phyloP scores from a whole-genome alignment of 2,888 invertebrate genomes.

The Agrypnus murinus region DNA sequence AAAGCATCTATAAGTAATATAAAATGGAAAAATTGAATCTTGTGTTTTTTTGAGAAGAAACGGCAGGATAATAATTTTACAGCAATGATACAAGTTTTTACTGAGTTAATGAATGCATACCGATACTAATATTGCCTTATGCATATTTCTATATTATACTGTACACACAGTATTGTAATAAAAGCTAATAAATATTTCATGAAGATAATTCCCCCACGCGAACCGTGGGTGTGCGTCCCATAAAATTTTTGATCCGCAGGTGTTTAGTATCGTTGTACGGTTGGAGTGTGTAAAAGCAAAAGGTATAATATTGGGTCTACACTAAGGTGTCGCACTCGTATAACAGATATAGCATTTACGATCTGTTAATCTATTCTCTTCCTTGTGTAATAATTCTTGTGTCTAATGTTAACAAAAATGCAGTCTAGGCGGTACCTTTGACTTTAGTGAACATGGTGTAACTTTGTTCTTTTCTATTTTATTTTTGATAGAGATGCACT shows the following conservation, averaged over 20 bases:
- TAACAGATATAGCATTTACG: neutral
- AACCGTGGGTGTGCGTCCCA: constrained; percentile 16
- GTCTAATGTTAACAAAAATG: constrained; percentile 15
- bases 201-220: constrained; percentile 15
- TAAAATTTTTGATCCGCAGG: constrained; percentile 26
- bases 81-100: too few species aligned
- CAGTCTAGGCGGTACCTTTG: constrained; percentile 8
- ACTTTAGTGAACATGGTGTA: neutral
- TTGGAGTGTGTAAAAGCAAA: too few species aligned
- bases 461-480: constrained; percentile 4
- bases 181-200: constrained; percentile 30
- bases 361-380: constrained; percentile 14
- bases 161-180: constrained; percentile 27
- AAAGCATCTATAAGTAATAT: too few species aligned
- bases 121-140: too few species aligned
- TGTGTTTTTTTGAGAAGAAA: too few species aligned
- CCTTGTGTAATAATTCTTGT: constrained; percentile 12
- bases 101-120: too few species aligned
- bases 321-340: constrained; percentile 5
- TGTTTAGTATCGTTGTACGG: constrained; percentile 18
- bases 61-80: too few species aligned
- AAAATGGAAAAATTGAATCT: too few species aligned
- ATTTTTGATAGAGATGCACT: too few species aligned
- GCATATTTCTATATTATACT: constrained; percentile 24
- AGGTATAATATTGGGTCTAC: neutral